A percentile compares a stretch with the other conserved stretches of the same genome.
Evolutionary conservation across 2,113 vertebrate species (phyloP).

Genomic region (Sturnus vulgaris): DNA sequence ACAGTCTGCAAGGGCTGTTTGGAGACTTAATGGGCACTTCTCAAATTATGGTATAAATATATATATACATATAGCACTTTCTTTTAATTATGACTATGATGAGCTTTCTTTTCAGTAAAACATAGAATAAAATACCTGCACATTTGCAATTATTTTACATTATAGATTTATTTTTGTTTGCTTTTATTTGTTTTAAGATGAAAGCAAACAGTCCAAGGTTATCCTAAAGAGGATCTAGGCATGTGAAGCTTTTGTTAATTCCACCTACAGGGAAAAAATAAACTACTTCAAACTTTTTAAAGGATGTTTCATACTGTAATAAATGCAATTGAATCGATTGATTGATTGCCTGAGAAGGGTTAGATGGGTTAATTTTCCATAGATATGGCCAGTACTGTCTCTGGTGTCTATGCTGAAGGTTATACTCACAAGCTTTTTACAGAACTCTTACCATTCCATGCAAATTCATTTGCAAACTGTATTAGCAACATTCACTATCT

Average conservation of each 20-base stretch:
- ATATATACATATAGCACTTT: neutral
- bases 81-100: neutral
- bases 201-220: constrained; percentile 47
- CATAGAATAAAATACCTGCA: neutral
- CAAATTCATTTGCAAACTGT: neutral
- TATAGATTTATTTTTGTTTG: neutral
- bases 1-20: neutral
- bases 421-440: neutral
- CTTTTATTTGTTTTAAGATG: constrained; percentile 24
- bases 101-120: neutral
- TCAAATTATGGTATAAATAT: neutral
- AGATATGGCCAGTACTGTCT: neutral
- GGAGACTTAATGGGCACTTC: neutral
- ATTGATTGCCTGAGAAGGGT: neutral
- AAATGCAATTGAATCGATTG: neutral
- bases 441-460: neutral
- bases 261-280: neutral
- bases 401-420: neutral
- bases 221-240: constrained; percentile 30
- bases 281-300: neutral
- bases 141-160: constrained; percentile 3
- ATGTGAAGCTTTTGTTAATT: constrained; percentile 5
- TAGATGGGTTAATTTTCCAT: neutral
- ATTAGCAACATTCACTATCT: constrained; percentile 19
- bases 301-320: neutral